phyloP scores from a whole-genome alignment of 1,140 invertebrate species.

The Parapsyche elsis region DNA sequence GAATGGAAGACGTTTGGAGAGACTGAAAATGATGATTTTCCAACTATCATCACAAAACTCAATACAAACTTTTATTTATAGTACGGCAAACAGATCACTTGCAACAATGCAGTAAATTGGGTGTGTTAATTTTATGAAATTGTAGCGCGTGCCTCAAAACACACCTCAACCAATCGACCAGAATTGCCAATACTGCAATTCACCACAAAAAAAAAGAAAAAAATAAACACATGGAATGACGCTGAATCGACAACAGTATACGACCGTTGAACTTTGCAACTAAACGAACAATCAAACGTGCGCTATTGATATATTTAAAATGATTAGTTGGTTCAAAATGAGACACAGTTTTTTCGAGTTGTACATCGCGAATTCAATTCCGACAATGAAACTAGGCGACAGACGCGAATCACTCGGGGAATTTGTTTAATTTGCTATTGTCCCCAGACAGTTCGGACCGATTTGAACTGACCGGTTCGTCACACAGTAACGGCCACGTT shows the following conservation, averaged over 20 bases:
- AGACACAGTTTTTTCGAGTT: neutral
- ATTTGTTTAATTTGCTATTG: neutral
- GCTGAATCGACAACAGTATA: neutral
- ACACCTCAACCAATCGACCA: neutral
- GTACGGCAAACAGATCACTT: too few relatives aligned
- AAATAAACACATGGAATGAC: neutral
- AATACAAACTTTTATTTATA: too few relatives aligned
- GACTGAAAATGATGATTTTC: too few relatives aligned
- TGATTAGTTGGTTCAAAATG: neutral
- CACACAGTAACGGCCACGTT: neutral
- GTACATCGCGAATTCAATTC: neutral
- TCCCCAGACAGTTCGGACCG: too few relatives aligned
- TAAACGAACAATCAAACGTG: neutral
- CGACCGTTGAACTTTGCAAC: conserved; percentile 6
- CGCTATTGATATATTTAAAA: neutral
- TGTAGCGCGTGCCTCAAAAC: neutral
- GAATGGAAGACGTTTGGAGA: too few relatives aligned
- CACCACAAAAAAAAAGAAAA: neutral
- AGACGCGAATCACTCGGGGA: neutral
- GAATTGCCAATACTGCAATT: conserved; percentile 23
- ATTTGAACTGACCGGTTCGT: neutral
- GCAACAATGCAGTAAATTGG: neutral
- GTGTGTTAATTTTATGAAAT: neutral
- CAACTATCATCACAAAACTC: too few relatives aligned
- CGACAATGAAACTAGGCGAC: neutral